Conservation (phyloP, 2,888 invertebrate genomes). For the Cabera pusaria region DNA sequence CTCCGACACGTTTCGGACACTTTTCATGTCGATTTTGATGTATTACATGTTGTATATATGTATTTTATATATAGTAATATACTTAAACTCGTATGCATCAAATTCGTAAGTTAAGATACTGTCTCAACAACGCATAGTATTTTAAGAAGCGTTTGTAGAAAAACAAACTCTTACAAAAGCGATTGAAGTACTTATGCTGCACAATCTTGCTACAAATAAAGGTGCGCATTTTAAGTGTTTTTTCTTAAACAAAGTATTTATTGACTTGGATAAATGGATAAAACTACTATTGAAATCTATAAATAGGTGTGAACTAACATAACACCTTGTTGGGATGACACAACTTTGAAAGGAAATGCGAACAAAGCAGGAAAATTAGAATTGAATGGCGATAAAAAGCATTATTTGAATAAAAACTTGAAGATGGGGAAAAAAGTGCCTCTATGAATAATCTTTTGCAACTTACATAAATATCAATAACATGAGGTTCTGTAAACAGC, state of each 20-base stretch:
- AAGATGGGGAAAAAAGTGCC: too few species aligned
- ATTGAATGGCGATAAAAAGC: not conserved
- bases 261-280: slow-evolving; percentile 18
- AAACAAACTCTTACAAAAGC: slow-evolving; percentile 14
- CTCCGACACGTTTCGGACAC: too few species aligned
- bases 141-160: slow-evolving; percentile 7
- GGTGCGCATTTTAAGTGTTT: slow-evolving; percentile 3
- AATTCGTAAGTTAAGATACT: not conserved
- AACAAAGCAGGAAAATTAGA: slow-evolving; percentile 4
- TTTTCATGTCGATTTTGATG: too few species aligned
- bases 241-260: slow-evolving; percentile 14
- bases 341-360: slow-evolving; percentile 2
- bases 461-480: too few species aligned
- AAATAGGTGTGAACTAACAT: slow-evolving; percentile 5
- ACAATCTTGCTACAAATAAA: slow-evolving; percentile 12
- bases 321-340: slow-evolving; percentile 10
- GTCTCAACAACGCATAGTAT: not conserved
- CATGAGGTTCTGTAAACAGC: too few species aligned
- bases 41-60: too few species aligned
- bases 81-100: too few species aligned
- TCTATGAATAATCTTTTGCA: too few species aligned
- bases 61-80: too few species aligned
- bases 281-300: slow-evolving; percentile 17
- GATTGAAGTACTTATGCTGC: slow-evolving; percentile 16
- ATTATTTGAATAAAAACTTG: too few species aligned